Percentiles rank a stretch among this genome's conserved stretches.
Evolutionary conservation across 23 tunicate genomes (phyloP).

Genomic region (Clavelina lepadiformis): DNA sequence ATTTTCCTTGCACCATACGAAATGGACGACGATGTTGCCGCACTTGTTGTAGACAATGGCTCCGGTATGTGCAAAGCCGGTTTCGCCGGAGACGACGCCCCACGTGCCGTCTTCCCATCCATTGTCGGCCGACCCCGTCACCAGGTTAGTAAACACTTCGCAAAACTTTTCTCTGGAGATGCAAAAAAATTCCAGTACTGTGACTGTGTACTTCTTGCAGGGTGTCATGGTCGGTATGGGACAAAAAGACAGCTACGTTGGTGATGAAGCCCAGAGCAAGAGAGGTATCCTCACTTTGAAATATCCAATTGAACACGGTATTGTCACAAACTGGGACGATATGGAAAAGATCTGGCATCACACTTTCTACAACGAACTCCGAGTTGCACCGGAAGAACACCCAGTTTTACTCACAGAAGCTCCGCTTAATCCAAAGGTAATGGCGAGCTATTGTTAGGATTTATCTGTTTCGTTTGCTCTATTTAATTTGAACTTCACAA

Average conservation of each 20-base stretch:
- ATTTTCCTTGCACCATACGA: no score
- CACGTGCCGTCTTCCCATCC: not conserved
- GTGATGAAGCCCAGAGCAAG: constrained; percentile 86
- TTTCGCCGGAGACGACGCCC: not conserved
- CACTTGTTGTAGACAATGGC: not conserved
- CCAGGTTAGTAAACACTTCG: no score
- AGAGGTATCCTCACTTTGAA: constrained; percentile 72
- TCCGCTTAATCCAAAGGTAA: constrained; percentile 69
- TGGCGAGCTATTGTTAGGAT: no score
- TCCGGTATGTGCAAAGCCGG: constrained; percentile 10
- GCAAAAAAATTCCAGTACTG: no score
- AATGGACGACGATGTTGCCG: no score
- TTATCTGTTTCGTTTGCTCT: not conserved
- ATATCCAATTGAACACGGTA: constrained; percentile 83
- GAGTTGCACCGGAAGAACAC: constrained; percentile 86
- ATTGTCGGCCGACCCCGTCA: not conserved
- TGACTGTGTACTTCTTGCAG: constrained; percentile 17
- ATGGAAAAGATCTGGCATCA: constrained; percentile 93
- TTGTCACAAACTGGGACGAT: constrained; percentile 87
- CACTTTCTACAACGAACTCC: constrained; percentile 88
- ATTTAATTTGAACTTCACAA: not conserved
- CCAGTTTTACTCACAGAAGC: constrained; percentile 74
- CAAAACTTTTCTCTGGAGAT: no score
- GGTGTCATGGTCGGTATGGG: constrained; percentile 91
- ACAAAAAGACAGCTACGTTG: constrained; percentile 82